Base-by-base conservation (phyloP, 1,140 invertebrate species). In the Scaptomyza hsui region DNA sequence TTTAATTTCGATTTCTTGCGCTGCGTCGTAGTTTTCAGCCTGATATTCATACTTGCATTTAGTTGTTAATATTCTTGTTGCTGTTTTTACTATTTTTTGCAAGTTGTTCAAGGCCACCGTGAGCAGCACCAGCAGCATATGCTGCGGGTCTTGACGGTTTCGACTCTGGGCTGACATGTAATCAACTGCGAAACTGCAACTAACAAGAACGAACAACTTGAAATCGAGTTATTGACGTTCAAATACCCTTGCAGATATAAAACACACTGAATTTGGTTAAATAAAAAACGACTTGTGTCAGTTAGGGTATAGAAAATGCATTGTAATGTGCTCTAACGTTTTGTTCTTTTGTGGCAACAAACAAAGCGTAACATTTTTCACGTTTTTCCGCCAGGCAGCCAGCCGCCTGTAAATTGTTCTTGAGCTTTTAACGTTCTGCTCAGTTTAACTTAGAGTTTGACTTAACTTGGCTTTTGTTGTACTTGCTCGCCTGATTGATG, bases 81-180 rank as follows among this genome's bases (percentile, higher is more conserved):
- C 53, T 53, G 49, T 24, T 63, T 47, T 49, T 67, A 26, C 32
- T 72, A 53, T 57, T 45, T 64, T 78, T 64, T 42, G 41, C 47
- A 41, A 80, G 42, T 71, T 78, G 64, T 81, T 81, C 82, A 86
- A 86, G 81, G 81, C 85, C 85, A 78, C 60, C 77, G 77, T 88
- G 82, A 85, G 79, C 75, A 75, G 77, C 72, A 76, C 18, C 49
- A 52, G 59, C 68, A 67, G 62, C 71, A 72, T 76, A 80, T 79
- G 80, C 81, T 86, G 76, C 68, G 41, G 71, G 63, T 73, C 39
- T 56, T 24, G 41, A 45, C 65, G 62, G 63, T 59, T 56, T 56
- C 21, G 59, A 29, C 56, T 60, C 52, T 42, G 15, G 47, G 7
- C 72, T 80, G 77, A 69, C 68, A 67, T 86, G 81, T 75, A 86